Evolutionary conservation across 2,888 invertebrate genomes (phyloP).

Genomic region (Drepana falcataria): DNA sequence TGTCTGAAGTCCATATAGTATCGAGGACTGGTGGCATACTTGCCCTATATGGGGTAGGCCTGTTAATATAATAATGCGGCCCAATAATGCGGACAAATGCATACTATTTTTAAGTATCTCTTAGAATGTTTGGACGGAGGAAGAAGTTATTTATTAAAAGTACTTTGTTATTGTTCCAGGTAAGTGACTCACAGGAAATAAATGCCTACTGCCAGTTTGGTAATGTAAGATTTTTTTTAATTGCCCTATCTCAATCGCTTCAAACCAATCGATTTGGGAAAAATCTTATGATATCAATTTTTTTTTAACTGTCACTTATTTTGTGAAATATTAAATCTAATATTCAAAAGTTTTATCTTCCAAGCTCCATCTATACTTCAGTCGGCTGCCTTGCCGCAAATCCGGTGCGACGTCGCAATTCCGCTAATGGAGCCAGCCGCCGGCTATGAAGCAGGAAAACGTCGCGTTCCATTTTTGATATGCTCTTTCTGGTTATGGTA

Average conservation of each 20-base stretch:
- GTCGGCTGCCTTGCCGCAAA: conserved; percentile 22
- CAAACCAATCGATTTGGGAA: no score
- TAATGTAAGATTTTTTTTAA: neutral
- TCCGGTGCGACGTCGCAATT: conserved; percentile 62
- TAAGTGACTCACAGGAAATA: conserved; percentile 20
- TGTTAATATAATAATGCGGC: no score
- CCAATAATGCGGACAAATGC: neutral
- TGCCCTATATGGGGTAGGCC: no score
- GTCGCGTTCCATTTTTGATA: neutral
- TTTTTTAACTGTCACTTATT: no score
- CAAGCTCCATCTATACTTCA: neutral
- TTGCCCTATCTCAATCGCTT: neutral
- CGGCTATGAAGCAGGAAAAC: neutral
- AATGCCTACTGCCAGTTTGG: neutral
- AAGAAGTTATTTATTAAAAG: neutral
- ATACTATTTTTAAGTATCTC: conserved; percentile 6
- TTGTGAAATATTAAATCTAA: neutral
- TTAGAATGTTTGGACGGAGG: neutral
- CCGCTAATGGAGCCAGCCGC: conserved; percentile 51
- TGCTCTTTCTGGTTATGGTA: neutral
- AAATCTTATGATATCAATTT: no score
- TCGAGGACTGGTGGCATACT: no score
- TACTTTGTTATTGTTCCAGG: conserved; percentile 29
- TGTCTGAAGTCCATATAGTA: no score
- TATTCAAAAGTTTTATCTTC: neutral